Percentiles rank a stretch among this genome's conserved stretches.
These are phyloP conservation scores for Ceyx melanurus DNA, from an alignment of 2,113 vertebrate genomes.

Conservation along the genomic window DNA sequence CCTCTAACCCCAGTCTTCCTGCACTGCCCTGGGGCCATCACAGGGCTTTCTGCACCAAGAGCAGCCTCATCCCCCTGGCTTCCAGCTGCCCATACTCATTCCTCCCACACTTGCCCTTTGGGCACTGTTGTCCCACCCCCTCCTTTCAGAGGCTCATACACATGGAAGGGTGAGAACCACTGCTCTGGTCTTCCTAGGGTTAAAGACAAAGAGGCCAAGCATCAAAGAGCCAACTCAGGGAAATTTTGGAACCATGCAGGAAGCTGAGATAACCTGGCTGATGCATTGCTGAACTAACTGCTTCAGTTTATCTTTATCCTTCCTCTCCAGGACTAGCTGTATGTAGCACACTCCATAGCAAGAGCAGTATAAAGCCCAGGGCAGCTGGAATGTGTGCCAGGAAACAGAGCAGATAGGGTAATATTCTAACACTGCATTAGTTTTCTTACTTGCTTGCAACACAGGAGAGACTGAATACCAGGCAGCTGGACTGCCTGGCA, in stretches of 20 bases:
- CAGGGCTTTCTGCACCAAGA: neutral
- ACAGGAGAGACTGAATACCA: neutral
- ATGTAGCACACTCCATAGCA: neutral
- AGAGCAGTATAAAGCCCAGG: neutral
- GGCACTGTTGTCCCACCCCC: neutral
- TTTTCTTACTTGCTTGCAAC: neutral
- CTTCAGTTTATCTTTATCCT: conserved; percentile 10
- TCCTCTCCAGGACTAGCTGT: neutral
- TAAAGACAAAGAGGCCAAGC: conserved; percentile 24
- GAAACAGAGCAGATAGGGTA: neutral
- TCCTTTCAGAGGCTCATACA: neutral
- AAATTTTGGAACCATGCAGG: conserved; percentile 4
- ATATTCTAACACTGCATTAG: neutral
- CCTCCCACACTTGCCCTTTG: conserved; percentile 12
- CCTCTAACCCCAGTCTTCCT: neutral
- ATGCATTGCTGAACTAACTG: neutral
- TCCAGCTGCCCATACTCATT: neutral
- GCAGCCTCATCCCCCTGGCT: neutral
- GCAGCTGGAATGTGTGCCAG: neutral
- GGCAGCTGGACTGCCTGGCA: neutral
- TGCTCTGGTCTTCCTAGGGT: neutral
- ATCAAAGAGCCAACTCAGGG: neutral
- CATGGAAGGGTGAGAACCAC: neutral
- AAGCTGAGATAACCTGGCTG: conserved; percentile 1
- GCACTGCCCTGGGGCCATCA: conserved; percentile 7